Percentiles rank a stretch among this genome's conserved stretches.
These are phyloP conservation scores for Pseudococcus longispinus DNA, from an alignment of 2,888 invertebrate genomes.

Conservation along the genomic window DNA sequence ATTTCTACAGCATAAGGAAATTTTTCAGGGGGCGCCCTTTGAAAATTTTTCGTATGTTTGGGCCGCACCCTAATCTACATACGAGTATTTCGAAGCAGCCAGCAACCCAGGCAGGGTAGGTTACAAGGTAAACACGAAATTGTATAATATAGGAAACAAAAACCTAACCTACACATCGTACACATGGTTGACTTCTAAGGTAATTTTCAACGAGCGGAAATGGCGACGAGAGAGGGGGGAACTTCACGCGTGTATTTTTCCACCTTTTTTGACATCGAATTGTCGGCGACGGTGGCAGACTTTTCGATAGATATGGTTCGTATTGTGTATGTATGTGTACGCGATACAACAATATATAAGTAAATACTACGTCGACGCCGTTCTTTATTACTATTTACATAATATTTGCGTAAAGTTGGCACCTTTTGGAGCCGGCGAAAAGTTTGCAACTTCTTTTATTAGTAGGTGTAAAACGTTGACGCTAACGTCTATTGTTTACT, in stretches of 20 bases:
- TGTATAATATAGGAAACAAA: not conserved
- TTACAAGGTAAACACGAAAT: not conserved
- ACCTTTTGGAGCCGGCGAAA: not conserved
- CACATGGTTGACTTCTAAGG: not conserved
- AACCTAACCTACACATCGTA: too few relatives aligned
- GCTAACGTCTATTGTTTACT: conserved; percentile 54
- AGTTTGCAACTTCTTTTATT: conserved; percentile 39
- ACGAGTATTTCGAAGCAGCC: not conserved
- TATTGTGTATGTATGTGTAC: not conserved
- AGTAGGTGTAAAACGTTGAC: conserved; percentile 54
- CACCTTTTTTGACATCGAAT: not conserved
- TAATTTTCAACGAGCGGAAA: not conserved
- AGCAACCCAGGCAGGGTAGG: not conserved
- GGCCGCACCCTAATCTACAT: too few relatives aligned
- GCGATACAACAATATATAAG: not conserved
- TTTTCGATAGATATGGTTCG: not conserved
- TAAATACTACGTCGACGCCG: conserved; percentile 26
- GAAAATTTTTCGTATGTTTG: too few relatives aligned
- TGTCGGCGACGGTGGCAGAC: not conserved
- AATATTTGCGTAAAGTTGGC: conserved; percentile 33
- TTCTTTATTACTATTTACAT: conserved; percentile 55
- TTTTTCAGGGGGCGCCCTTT: too few relatives aligned
- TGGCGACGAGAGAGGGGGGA: not conserved
- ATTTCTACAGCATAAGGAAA: too few relatives aligned
- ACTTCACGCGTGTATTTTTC: not conserved